Evolutionary conservation across 1,140 invertebrate genomes (phyloP), one percentile per base, ranked within the genome.

Genomic region (Trachymyrmex septentrionalis): DNA sequence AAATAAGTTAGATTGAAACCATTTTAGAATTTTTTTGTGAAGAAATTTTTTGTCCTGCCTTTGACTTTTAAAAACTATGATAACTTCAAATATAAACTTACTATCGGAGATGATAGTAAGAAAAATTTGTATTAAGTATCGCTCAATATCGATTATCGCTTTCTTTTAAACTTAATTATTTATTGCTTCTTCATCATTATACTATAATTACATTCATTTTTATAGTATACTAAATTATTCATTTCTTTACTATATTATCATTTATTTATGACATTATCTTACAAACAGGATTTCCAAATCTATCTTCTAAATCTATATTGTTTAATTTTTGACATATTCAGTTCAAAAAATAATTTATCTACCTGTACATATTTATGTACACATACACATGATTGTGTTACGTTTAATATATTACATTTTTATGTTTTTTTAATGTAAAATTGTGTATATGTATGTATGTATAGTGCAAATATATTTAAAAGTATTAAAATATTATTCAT

Each of bases 1-100:
- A 12, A 50, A 61, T 2, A 7, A 16, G 87, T 85, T 72, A 85
- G 81, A 88, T 89, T 55, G 16, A 55, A 5, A 50, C 48, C 5
- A n/a, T 55, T 55, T 50, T 38, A 16, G 1, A 2, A 44, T 21
- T 69, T 63, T 78, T 85, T 89, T 88, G 63, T 38, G 27, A 7
- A 48, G 5, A 19, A 50, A 27, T 9, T 50, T 53, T 14, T 50
- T 38, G 1, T 12, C 44, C 48, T 73, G 34, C 9, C 5, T 44
- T 12, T 57, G 19, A 38, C 3, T 72, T 57, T 27, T 14, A 9
- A 27, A 53, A 63, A 67, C 27, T 67, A 66, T 10, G 0, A 14
- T 66, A 78, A 50, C 19, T 38, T 2, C 6, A 76, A 63, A 76
- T 77, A 77, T 77, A 75, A 50, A 76, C n/a, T n/a, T n/a, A n/a